phyloP scores from a whole-genome alignment of 2,888 invertebrate species.

The Steinernema scapterisci region DNA sequence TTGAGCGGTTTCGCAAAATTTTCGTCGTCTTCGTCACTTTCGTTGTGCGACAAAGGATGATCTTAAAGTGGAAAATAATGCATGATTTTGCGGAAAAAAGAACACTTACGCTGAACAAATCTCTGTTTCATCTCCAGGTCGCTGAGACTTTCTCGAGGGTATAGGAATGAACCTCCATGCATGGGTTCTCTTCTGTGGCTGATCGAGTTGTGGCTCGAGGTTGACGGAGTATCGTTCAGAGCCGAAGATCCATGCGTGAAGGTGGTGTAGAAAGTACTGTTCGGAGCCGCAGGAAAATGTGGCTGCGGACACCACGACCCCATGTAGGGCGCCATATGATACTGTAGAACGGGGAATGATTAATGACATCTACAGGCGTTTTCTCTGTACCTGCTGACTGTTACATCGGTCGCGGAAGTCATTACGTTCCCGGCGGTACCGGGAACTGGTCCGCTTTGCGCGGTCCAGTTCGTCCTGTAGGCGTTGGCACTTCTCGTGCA shows the following conservation, averaged over 20 bases:
- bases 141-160: constrained; percentile 18
- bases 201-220: constrained; percentile 21
- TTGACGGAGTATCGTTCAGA: constrained; percentile 15
- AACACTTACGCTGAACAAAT: background rate
- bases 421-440: constrained; percentile 5
- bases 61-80: background rate
- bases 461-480: constrained; percentile 11
- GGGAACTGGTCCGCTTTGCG: background rate
- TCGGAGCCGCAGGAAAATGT: constrained; percentile 13
- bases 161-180: background rate
- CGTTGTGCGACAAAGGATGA: constrained; percentile 17
- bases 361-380: no score
- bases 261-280: background rate
- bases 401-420: constrained; percentile 5
- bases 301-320: background rate
- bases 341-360: background rate
- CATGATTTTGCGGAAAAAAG: background rate
- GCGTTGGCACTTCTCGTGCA: constrained; percentile 14
- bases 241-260: background rate
- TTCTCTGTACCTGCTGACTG: background rate
- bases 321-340: background rate
- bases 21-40: constrained; percentile 20
- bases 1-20: constrained; percentile 7
- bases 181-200: background rate
- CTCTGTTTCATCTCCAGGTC: constrained; percentile 25